Conservation (phyloP, 2,888 invertebrate genomes). For the Thalpophila matura region DNA sequence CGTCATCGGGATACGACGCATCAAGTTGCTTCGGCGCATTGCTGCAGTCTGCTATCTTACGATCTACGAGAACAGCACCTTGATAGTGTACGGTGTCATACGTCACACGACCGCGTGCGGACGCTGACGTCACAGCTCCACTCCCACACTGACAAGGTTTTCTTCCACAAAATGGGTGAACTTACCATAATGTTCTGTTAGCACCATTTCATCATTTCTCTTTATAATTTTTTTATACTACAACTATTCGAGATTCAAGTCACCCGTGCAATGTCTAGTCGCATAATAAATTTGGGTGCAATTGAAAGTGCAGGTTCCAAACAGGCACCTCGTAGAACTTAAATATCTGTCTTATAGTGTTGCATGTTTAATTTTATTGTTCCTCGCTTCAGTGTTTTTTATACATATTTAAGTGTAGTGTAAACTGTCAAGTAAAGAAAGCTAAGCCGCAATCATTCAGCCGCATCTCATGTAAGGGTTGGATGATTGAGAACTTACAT, state of each 20-base stretch:
- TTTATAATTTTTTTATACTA: conserved; percentile 32
- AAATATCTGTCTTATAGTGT: conserved; percentile 32
- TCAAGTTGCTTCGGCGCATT: not conserved
- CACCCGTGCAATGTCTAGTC: conserved; percentile 64
- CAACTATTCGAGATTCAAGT: conserved; percentile 17
- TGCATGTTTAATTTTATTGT: conserved; percentile 28
- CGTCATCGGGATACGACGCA: not conserved
- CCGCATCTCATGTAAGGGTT: conserved; percentile 47
- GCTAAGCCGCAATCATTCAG: conserved; percentile 23
- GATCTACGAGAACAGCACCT: not conserved
- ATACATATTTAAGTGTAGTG: conserved; percentile 36
- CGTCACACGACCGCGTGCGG: not conserved
- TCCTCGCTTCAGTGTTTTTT: conserved; percentile 30
- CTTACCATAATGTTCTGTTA: conserved; percentile 13
- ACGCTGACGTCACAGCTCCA: not conserved
- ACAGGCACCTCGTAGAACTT: conserved; percentile 15
- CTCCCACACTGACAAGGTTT: conserved; percentile 13
- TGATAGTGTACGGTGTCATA: not conserved
- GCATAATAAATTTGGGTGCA: conserved; percentile 63
- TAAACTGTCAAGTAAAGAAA: conserved; percentile 19
- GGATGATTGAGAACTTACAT: conserved; percentile 30
- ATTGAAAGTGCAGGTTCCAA: conserved; percentile 21
- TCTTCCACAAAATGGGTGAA: conserved; percentile 23
- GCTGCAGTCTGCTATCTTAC: not conserved
- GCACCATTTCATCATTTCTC: conserved; percentile 24